Percentiles rank a stretch among this genome's conserved stretches.
phyloP scores from a whole-genome alignment of 2,888 invertebrate species.

The Fragum whitleyi region DNA sequence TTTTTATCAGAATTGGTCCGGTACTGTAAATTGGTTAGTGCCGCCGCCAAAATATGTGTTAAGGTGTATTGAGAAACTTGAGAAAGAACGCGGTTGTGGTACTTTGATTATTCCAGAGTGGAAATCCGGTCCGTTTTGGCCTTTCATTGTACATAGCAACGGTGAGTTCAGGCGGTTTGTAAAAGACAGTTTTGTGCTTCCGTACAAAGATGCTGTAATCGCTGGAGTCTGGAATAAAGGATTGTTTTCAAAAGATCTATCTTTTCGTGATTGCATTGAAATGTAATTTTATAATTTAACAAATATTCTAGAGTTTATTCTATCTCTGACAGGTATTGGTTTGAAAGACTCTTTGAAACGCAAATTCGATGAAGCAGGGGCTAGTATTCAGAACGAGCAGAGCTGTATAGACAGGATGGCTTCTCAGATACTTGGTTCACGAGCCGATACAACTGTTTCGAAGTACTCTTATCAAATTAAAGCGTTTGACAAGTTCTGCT shows the following conservation, averaged over 20 bases:
- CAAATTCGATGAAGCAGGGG: neutral
- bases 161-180: neutral
- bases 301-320: neutral
- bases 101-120: constrained; percentile 34
- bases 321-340: constrained; percentile 20
- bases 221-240: constrained; percentile 16
- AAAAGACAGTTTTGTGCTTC: neutral
- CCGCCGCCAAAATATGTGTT: constrained; percentile 34
- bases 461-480: neutral
- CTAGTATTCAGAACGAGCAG: neutral
- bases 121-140: constrained; percentile 40
- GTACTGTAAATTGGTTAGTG: constrained; percentile 32
- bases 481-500: neutral
- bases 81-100: neutral
- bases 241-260: neutral
- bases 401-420: neutral
- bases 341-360: constrained; percentile 19
- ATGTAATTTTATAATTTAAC: neutral
- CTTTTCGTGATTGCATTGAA: neutral
- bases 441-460: neutral
- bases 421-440: neutral
- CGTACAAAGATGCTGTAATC: neutral
- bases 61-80: no score
- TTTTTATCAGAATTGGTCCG: constrained; percentile 20
- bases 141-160: constrained; percentile 1